Conservation (phyloP, 1,140 invertebrate genomes). For the Wasmannia auropunctata region DNA sequence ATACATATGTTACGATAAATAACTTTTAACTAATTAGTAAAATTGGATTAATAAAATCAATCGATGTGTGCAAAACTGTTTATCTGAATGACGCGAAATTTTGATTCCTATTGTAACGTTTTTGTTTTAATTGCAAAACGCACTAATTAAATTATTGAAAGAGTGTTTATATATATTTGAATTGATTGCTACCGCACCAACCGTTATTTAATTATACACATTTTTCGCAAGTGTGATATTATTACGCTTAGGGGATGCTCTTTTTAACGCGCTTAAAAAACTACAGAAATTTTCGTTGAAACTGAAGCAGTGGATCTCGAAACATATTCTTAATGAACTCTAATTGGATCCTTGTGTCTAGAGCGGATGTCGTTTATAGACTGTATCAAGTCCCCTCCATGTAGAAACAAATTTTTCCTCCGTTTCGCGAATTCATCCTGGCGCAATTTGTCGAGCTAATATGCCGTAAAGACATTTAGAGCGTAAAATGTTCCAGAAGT, state of each 20-base stretch:
- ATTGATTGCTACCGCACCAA: background rate
- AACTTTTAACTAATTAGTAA: conserved; percentile 14
- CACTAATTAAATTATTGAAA: conserved; percentile 32
- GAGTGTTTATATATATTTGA: background rate
- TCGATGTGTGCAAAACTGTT: background rate
- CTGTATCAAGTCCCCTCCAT: background rate
- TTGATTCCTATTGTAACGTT: background rate
- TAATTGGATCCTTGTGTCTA: conserved; percentile 71
- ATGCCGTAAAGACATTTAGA: background rate
- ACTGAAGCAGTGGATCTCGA: conserved; percentile 1
- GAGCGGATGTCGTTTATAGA: conserved; percentile 52
- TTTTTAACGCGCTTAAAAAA: conserved; percentile 17
- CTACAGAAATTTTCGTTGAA: conserved; percentile 15
- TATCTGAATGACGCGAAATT: background rate
- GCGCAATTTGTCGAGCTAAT: background rate
- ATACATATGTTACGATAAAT: background rate
- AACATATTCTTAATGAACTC: conserved; percentile 71
- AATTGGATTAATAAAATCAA: conserved; percentile 20
- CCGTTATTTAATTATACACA: conserved; percentile 19
- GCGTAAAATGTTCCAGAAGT: background rate
- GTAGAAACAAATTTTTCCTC: background rate
- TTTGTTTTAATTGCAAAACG: background rate
- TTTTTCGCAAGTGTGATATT: background rate
- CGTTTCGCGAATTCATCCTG: background rate
- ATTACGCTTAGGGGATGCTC: background rate